Conservation (phyloP, 2,113 vertebrate genomes). For the Tichodroma muraria region DNA sequence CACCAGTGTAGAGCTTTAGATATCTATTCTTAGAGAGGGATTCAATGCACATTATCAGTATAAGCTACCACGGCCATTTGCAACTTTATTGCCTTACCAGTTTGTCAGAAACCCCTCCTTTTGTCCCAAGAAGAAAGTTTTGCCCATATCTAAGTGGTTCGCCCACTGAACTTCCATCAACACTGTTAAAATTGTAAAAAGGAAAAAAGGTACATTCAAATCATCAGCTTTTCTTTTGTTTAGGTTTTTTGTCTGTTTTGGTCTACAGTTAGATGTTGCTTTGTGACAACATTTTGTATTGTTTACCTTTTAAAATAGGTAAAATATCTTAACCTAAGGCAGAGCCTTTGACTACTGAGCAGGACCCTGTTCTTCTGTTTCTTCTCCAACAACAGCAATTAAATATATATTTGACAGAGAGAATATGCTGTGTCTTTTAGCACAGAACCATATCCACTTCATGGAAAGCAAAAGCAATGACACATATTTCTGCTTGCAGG, state of each 20-base stretch:
- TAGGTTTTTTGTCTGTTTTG: neutral
- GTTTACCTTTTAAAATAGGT: neutral
- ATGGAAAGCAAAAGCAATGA: neutral
- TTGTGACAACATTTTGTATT: neutral
- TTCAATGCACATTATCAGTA: neutral
- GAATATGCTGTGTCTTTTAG: neutral
- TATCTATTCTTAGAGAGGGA: neutral
- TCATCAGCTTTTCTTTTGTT: neutral
- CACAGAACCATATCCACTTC: neutral
- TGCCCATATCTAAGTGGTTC: slow-evolving; percentile 72
- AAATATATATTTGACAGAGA: neutral
- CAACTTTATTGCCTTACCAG: slow-evolving; percentile 60
- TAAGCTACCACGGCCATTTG: neutral
- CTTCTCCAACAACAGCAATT: neutral
- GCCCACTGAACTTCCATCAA: slow-evolving; percentile 47
- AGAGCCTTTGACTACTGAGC: neutral
- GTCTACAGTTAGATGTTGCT: neutral
- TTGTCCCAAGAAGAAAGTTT: slow-evolving; percentile 71
- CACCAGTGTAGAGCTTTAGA: neutral
- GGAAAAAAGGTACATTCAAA: neutral
- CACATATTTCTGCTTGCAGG: neutral
- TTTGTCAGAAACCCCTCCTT: slow-evolving; percentile 62
- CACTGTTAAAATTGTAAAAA: slow-evolving; percentile 15
- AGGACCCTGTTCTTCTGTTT: neutral
- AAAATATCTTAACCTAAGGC: neutral